Conservation (phyloP, 2,113 vertebrate genomes). For the Silurus glanis region DNA sequence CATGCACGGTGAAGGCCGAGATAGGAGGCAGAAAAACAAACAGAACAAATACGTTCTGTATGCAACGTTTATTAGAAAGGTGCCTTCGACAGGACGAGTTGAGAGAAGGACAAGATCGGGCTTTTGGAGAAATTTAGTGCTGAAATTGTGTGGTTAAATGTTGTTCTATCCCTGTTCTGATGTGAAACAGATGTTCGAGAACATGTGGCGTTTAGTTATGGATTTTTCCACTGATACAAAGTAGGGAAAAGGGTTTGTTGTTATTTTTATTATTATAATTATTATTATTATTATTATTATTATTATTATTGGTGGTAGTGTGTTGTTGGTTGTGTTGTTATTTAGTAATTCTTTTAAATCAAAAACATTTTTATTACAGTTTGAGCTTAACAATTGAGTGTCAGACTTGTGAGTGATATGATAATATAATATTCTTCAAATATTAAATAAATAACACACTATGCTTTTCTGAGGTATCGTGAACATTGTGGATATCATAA, state of each 20-base stretch:
- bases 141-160: constrained; percentile 20
- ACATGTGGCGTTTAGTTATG: neutral
- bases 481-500: neutral
- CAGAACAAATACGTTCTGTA: constrained; percentile 30
- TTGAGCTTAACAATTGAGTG: neutral
- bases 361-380: neutral
- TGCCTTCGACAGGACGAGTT: constrained; percentile 18
- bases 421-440: neutral
- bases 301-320: no score
- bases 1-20: constrained; percentile 39
- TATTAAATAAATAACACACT: neutral
- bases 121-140: neutral
- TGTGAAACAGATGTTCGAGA: constrained; percentile 10
- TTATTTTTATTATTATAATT: neutral
- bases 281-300: neutral
- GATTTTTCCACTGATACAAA: constrained; percentile 11
- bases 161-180: neutral
- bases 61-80: neutral
- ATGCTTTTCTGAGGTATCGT: neutral
- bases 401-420: neutral
- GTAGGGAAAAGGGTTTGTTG: neutral
- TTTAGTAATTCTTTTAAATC: no score
- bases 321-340: no score
- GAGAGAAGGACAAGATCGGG: neutral
- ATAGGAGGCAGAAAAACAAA: constrained; percentile 5